Conservation (phyloP, 2,113 vertebrate species). For the Thomomys bottae region DNA sequence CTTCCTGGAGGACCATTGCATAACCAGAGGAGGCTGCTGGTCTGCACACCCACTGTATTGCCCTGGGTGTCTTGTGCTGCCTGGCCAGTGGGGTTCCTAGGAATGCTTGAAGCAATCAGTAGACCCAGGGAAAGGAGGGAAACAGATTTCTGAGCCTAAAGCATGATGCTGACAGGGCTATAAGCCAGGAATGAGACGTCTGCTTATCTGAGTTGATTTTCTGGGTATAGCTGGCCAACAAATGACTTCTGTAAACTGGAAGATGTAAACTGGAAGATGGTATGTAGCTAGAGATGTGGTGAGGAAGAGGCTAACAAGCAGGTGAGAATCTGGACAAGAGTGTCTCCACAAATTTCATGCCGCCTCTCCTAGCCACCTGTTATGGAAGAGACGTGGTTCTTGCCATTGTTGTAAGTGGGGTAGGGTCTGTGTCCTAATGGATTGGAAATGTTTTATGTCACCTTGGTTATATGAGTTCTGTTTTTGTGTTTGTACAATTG, state of each 20-base stretch:
- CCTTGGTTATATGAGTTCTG: not conserved
- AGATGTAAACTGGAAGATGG: not conserved
- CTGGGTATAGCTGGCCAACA: not conserved
- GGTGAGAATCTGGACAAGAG: not conserved
- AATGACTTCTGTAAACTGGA: no score
- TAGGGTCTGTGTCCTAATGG: not conserved
- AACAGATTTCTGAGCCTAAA: not conserved
- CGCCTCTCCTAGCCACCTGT: not conserved
- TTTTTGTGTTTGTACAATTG: not conserved
- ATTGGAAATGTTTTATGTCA: not conserved
- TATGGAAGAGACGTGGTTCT: not conserved
- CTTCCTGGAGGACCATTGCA: fast-evolving
- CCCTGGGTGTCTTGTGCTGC: not conserved
- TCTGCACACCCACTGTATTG: no score
- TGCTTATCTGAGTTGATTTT: not conserved
- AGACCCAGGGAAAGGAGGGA: not conserved
- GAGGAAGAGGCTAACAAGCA: not conserved
- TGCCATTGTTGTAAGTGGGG: no score
- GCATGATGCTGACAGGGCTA: not conserved
- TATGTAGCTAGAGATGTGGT: not conserved
- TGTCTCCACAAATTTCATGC: not conserved
- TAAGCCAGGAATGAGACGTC: not conserved
- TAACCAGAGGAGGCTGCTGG: not conserved
- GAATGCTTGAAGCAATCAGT: not conserved
- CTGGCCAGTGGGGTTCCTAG: no score